Evolutionary conservation across 2,888 invertebrate genomes (phyloP).

Genomic region (Philereme transversata): DNA sequence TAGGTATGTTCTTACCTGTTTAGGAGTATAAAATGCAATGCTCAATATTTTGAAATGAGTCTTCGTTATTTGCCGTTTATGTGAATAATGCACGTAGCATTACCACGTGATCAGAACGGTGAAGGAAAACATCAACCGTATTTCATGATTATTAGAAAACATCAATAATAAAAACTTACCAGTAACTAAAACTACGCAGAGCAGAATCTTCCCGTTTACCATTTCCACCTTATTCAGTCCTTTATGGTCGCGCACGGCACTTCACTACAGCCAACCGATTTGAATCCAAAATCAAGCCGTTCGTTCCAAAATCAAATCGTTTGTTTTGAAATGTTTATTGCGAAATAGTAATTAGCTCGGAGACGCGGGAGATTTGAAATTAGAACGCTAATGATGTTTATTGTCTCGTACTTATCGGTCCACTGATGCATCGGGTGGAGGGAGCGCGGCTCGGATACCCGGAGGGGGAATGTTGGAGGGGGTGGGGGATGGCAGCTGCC

Average conservation of each 20-base stretch:
- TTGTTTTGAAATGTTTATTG: too few relatives aligned
- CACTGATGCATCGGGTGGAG: slow-evolving; percentile 69
- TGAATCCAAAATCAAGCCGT: slow-evolving; percentile 1
- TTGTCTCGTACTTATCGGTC: slow-evolving; percentile 63
- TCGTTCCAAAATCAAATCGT: slow-evolving; percentile 27
- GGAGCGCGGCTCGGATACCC: slow-evolving; percentile 46
- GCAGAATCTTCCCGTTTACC: slow-evolving; percentile 69
- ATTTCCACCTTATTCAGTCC: slow-evolving; percentile 73
- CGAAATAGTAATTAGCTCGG: slow-evolving; percentile 17
- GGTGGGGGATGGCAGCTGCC: slow-evolving; percentile 51
- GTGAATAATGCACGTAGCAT: too few relatives aligned
- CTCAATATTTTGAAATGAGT: too few relatives aligned
- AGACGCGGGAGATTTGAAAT: slow-evolving; percentile 22
- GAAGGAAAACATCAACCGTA: too few relatives aligned
- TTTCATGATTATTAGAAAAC: too few relatives aligned
- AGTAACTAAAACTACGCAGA: slow-evolving; percentile 69
- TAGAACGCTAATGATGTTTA: slow-evolving; percentile 54
- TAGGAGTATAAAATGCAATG: too few relatives aligned
- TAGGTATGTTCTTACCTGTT: too few relatives aligned
- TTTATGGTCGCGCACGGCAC: slow-evolving; percentile 39
- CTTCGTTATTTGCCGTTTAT: too few relatives aligned
- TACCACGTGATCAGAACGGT: too few relatives aligned
- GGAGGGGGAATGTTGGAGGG: slow-evolving; percentile 53
- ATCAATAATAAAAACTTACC: slow-evolving; percentile 55
- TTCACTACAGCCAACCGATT: slow-evolving; percentile 25